Percentiles rank a stretch among this genome's conserved stretches.
Conservation (phyloP, 2,888 invertebrate genomes). For the Neoscelio sp. region DNA sequence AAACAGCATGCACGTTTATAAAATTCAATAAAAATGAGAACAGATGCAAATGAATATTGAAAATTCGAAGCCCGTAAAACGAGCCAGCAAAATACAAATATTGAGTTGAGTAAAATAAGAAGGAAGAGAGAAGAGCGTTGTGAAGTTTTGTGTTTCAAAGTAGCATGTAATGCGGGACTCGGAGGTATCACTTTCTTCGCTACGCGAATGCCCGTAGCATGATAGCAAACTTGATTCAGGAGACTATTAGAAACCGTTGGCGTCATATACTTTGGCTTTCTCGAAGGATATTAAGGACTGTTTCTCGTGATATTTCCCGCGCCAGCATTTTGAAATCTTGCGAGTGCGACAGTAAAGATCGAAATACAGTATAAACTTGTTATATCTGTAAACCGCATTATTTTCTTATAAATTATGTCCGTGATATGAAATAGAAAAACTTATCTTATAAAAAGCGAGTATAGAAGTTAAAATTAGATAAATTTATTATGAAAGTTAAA, state of each 20-base stretch:
- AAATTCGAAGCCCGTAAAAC: slow-evolving; percentile 20
- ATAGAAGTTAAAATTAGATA: background rate
- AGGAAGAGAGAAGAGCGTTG: background rate
- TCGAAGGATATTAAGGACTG: slow-evolving; percentile 19
- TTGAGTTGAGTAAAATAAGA: slow-evolving; percentile 9
- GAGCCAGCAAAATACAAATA: slow-evolving; percentile 12
- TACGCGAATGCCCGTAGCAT: slow-evolving; percentile 9
- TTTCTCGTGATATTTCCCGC: slow-evolving; percentile 29
- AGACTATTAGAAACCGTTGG: slow-evolving; percentile 31
- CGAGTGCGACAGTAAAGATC: slow-evolving; percentile 4
- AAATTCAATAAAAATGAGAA: slow-evolving; percentile 19
- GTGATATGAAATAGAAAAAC: background rate
- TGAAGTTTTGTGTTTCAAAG: slow-evolving; percentile 38
- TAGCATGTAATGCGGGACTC: slow-evolving; percentile 29
- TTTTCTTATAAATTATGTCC: slow-evolving; percentile 9
- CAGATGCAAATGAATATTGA: slow-evolving; percentile 20
- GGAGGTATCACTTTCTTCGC: slow-evolving; percentile 27
- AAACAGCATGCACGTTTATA: background rate
- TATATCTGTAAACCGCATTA: slow-evolving; percentile 2
- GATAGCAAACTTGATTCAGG: slow-evolving; percentile 31
- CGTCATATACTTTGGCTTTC: slow-evolving; percentile 15
- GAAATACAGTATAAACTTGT: slow-evolving; percentile 10
- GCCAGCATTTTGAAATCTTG: slow-evolving; percentile 19
- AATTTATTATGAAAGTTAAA: background rate
- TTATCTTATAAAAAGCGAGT: background rate